These are phyloP conservation scores for Cheilosia impressa DNA, from an alignment of 2,888 invertebrate genomes.

Conservation along the genomic window DNA sequence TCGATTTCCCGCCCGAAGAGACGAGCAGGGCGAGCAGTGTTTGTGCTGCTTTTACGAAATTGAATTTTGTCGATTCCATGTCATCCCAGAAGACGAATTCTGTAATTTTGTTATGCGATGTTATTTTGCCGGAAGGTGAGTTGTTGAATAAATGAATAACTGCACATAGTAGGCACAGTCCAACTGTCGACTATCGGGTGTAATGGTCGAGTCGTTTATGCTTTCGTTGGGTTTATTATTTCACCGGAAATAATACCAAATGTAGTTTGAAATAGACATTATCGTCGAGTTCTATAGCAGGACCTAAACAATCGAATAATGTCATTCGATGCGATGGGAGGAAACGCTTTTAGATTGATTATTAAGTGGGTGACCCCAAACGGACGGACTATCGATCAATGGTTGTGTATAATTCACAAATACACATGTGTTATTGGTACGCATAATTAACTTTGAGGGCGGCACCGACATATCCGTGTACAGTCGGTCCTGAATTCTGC, in stretches of 20 bases:
- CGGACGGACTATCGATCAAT: background rate
- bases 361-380: slow-evolving; percentile 5
- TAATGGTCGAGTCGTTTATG: slow-evolving; percentile 37
- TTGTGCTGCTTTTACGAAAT: slow-evolving; percentile 68
- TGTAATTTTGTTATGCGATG: slow-evolving; percentile 73
- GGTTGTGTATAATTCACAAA: background rate
- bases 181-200: background rate
- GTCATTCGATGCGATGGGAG: background rate
- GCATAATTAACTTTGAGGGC: too few species aligned
- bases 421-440: background rate
- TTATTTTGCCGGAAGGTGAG: slow-evolving; percentile 71
- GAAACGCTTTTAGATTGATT: slow-evolving; percentile 27
- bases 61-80: slow-evolving; percentile 75
- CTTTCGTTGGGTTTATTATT: background rate
- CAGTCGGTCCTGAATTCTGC: background rate
- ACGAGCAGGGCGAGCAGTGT: slow-evolving; percentile 20
- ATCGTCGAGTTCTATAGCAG: background rate
- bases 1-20: slow-evolving; percentile 35
- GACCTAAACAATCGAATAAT: slow-evolving; percentile 4
- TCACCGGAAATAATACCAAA: slow-evolving; percentile 56
- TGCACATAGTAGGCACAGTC: slow-evolving; percentile 14
- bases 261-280: slow-evolving; percentile 38
- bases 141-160: slow-evolving; percentile 73
- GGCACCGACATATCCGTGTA: too few species aligned
- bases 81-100: slow-evolving; percentile 74